Evolutionary conservation across 2,113 vertebrate species (phyloP).

Genomic region (Drymodes brunneopygia): DNA sequence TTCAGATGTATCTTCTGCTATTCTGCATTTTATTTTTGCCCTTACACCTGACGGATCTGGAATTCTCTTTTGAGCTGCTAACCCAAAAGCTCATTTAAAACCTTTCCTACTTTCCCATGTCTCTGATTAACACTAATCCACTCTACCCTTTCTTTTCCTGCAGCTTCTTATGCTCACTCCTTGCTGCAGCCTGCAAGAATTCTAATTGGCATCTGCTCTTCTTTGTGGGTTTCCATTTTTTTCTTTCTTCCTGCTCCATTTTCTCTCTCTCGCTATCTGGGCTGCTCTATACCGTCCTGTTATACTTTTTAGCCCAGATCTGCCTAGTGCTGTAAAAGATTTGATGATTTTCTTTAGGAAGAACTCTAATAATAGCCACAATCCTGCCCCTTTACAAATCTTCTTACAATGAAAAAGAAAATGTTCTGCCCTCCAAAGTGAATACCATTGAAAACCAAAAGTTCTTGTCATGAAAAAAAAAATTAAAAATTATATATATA

Average conservation of each 20-base stretch:
- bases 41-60: background rate
- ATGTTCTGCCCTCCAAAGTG: constrained; percentile 19
- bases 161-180: background rate
- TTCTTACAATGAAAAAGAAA: constrained; percentile 4
- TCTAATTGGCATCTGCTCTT: constrained; percentile 52
- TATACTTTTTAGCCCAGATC: constrained; percentile 39
- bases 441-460: constrained; percentile 32
- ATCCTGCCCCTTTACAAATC: constrained; percentile 38
- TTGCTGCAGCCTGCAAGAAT: constrained; percentile 24
- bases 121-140: constrained; percentile 53
- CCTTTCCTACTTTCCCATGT: background rate
- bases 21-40: constrained; percentile 4
- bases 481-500: background rate
- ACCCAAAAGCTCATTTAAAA: constrained; percentile 49
- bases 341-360: constrained; percentile 42
- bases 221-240: constrained; percentile 28
- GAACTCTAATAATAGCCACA: constrained; percentile 47
- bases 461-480: background rate
- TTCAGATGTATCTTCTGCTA: background rate
- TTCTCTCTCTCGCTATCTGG: constrained; percentile 4
- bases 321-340: constrained; percentile 35
- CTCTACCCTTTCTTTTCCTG: constrained; percentile 9
- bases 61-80: constrained; percentile 22
- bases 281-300: constrained; percentile 9
- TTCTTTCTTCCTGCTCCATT: constrained; percentile 40